A percentile compares a stretch with the other conserved stretches of the same genome.
phyloP scores from a whole-genome alignment of 2,888 invertebrate genomes.

The Cataglyphis albicans region DNA sequence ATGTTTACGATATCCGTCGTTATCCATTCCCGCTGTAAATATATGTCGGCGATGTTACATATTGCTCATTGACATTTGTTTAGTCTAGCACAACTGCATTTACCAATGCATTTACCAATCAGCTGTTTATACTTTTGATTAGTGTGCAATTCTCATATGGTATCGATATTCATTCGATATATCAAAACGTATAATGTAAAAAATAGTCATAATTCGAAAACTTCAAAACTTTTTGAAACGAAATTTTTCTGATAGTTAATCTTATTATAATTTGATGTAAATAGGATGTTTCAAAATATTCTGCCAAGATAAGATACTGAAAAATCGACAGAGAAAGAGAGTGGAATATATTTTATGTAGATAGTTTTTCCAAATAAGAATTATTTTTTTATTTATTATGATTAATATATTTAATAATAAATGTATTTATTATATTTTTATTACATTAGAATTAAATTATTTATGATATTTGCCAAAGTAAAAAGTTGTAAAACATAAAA shows the following conservation, averaged over 20 bases:
- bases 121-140: constrained; percentile 28
- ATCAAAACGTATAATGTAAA: background rate
- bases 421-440: constrained; percentile 1
- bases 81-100: constrained; percentile 35
- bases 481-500: background rate
- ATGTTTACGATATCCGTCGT: background rate
- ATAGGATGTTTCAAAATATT: background rate
- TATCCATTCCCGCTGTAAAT: constrained; percentile 3
- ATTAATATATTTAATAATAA: background rate
- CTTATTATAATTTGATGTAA: background rate
- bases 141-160: background rate
- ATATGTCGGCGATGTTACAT: background rate
- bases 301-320: background rate
- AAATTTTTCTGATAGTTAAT: background rate
- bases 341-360: background rate
- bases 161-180: background rate
- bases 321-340: background rate
- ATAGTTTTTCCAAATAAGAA: background rate
- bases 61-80: constrained; percentile 36
- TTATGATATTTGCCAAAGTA: background rate
- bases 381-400: background rate
- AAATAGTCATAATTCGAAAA: background rate
- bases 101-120: constrained; percentile 39
- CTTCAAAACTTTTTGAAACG: background rate
- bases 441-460: background rate